These are phyloP conservation scores for Lacanobia wlatinum DNA, from an alignment of 2,888 invertebrate species.

Conservation along the genomic window DNA sequence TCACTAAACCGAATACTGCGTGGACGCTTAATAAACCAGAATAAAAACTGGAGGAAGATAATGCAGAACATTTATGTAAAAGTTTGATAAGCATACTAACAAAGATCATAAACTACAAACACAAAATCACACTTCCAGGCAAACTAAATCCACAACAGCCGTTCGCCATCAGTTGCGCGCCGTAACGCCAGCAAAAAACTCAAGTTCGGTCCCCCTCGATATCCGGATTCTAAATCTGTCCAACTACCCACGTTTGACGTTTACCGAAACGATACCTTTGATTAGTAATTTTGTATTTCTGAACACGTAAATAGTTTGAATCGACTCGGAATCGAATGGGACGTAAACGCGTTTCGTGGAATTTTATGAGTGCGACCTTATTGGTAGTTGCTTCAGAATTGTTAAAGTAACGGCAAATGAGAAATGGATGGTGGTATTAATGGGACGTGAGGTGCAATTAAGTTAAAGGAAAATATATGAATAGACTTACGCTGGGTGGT, in stretches of 20 bases:
- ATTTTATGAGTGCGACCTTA: constrained; percentile 57
- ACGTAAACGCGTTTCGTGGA: constrained; percentile 54
- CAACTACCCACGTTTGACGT: constrained; percentile 76
- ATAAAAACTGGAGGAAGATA: no score
- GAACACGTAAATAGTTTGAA: constrained; percentile 65
- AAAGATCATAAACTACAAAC: not conserved
- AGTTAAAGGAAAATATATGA: constrained; percentile 1
- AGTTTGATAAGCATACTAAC: no score
- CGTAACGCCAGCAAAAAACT: constrained; percentile 79
- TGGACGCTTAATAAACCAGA: no score
- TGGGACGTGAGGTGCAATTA: constrained; percentile 32
- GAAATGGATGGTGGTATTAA: constrained; percentile 34
- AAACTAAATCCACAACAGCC: constrained; percentile 54
- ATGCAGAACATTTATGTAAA: no score
- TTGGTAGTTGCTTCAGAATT: constrained; percentile 31
- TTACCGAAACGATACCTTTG: constrained; percentile 76
- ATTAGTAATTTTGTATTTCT: constrained; percentile 76
- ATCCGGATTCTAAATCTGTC: constrained; percentile 87
- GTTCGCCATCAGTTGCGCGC: constrained; percentile 72
- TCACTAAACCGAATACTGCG: no score
- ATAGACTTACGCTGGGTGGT: not conserved
- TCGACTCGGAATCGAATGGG: constrained; percentile 56
- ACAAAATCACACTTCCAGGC: constrained; percentile 58
- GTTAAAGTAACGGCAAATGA: constrained; percentile 34
- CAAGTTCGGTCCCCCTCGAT: constrained; percentile 79